phyloP scores from a whole-genome alignment of 2,113 vertebrate genomes.

The Myiozetetes cayanensis region DNA sequence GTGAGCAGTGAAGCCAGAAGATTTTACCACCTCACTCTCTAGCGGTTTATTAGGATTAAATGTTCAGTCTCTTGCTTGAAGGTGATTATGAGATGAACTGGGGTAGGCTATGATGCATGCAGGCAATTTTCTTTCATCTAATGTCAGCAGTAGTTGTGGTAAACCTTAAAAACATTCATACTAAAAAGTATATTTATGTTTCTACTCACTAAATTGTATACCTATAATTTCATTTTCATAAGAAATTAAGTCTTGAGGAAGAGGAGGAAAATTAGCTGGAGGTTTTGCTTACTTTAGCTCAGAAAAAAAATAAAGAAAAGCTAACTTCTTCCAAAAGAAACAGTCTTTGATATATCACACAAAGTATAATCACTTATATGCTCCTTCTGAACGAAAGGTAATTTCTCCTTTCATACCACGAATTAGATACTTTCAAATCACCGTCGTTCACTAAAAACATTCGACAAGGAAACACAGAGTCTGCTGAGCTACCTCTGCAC shows the following conservation, averaged over 20 bases:
- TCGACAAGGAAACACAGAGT: background rate
- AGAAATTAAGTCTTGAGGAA: background rate
- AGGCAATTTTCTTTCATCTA: background rate
- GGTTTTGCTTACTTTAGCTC: background rate
- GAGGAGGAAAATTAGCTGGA: background rate
- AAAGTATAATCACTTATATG: background rate
- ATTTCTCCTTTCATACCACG: background rate
- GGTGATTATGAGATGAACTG: background rate
- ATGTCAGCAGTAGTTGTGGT: background rate
- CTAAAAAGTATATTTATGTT: background rate
- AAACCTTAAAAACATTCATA: background rate
- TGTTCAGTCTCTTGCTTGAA: background rate
- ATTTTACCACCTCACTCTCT: background rate
- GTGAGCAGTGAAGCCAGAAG: slow-evolving; percentile 24
- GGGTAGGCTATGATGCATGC: background rate
- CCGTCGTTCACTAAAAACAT: background rate
- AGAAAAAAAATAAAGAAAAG: background rate
- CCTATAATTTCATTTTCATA: background rate
- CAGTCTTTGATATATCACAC: background rate
- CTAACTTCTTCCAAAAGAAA: background rate
- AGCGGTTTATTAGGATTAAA: slow-evolving; percentile 9
- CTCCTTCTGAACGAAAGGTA: background rate
- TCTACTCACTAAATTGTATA: background rate
- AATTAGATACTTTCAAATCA: background rate
- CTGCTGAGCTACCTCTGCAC: background rate